Evolutionary conservation across 23 tunicate species (phyloP), one percentile per base, ranked within the genome.

Genomic region (Corella eumyota): DNA sequence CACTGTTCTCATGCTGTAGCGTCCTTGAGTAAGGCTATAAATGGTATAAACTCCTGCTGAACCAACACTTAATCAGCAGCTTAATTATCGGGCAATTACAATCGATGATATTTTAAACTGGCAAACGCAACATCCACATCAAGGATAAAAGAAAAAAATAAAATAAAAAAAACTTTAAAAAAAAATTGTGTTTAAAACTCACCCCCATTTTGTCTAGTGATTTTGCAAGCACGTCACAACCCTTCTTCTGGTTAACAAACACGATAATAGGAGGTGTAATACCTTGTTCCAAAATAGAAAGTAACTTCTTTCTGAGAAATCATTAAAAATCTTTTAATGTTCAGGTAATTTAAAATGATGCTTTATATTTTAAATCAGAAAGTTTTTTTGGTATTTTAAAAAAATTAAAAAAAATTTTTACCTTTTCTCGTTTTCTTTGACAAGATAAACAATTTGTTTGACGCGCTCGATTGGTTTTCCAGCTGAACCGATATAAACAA

Each of bases 161-260:
- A n/a, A n/a, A n/a, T n/a, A n/a, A n/a, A n/a, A n/a, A n/a, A n/a
- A n/a, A n/a, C n/a, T n/a, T n/a, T n/a, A n/a, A n/a, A n/a, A n/a
- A n/a, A 51, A 19, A 15, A 40, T 11, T 9, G 48, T 9, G 15
- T 9, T 40, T 40, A 40, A 40, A 11, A 15, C 48, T 62, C 34
- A 79, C 88, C 68, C 90, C 90, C 88, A 78, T 88, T 62, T 92
- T 92, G 35, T 92, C 98, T 48, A 92, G 54, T 3, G 84, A 76
- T 36, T 74, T 82, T 0, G 98, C 93, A 13, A 92, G 69, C 26
- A 92, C 98, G 45, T 92, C 98, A 51, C 98, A 92, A 34, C 98
- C 98, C 56, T 92, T 92, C 76, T 92, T 92, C 32, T 92, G 98
- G 62, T 92, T 92, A 23, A 92, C 98, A 48, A 92, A 92, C 9